Percentiles rank a stretch among this genome's conserved stretches.
phyloP scores from a whole-genome alignment of 2,888 invertebrate species.

The Stegophylla sp. region DNA sequence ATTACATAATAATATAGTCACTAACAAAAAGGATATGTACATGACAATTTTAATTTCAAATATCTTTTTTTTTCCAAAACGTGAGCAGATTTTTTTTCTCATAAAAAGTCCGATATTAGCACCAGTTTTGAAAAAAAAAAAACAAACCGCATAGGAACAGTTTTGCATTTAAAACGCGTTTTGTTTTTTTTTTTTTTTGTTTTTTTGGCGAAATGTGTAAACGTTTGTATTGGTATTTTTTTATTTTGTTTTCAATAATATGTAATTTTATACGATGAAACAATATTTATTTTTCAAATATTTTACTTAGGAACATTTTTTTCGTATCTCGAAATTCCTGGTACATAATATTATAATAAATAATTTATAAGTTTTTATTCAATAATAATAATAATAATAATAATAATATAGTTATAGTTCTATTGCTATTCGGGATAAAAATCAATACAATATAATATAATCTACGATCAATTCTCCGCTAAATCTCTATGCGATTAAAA shows the following conservation, averaged over 20 bases:
- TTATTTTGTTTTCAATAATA: neutral
- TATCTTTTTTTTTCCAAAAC: constrained; percentile 46
- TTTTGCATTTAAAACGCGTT: constrained; percentile 36
- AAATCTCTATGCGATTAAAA: constrained; percentile 9
- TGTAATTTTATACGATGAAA: constrained; percentile 2
- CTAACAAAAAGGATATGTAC: constrained; percentile 53
- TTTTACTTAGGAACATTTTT: constrained; percentile 49
- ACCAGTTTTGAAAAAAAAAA: constrained; percentile 57
- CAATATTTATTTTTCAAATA: constrained; percentile 23
- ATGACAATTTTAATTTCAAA: constrained; percentile 30
- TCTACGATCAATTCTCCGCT: neutral
- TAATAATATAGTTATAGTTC: constrained; percentile 15
- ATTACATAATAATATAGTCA: constrained; percentile 9
- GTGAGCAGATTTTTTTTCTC: constrained; percentile 58
- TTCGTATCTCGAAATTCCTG: constrained; percentile 27
- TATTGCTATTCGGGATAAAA: constrained; percentile 16
- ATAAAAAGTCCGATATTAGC: constrained; percentile 51
- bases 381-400: neutral
- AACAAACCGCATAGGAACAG: constrained; percentile 54
- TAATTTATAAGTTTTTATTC: neutral
- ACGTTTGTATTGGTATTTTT: constrained; percentile 38
- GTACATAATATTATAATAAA: constrained; percentile 3
- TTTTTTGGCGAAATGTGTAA: constrained; percentile 17
- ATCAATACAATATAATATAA: constrained; percentile 18
- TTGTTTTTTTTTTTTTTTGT: constrained; percentile 22